Base-by-base conservation (phyloP, 2,888 invertebrate genomes). In the Leuctra nigra region DNA sequence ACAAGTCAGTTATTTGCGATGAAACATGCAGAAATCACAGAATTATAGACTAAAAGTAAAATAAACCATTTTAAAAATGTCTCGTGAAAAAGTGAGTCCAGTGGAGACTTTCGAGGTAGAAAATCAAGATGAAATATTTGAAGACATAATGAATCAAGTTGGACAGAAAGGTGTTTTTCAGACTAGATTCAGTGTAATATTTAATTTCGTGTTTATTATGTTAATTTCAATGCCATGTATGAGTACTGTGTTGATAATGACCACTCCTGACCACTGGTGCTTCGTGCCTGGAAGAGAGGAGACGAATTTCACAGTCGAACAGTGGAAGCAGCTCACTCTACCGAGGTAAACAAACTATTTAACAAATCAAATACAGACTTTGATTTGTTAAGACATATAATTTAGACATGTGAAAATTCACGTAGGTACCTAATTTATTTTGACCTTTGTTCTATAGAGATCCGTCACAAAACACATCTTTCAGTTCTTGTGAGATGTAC, bases 181-280 rank as follows among this genome's bases (percentile, higher is more conserved):
- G 65, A 69, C 66, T 18, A 66, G 71, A 36, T 77, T 74, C 61
- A 78, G 76, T 62, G 63, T 70, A 22, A 64, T 78, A 0, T 76
- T 77, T 62, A 74, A 79, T 50, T 71, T 73, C 38, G 68, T 74
- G 1, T 66, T 77, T 46, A 70, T 76, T 22, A 66, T 74, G 50
- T 70, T 73, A 23, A 72, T 74, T 1, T 73, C 77, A 23, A 73
- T 80, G 72, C 70, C 75, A 24, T 76, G 77, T 63, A 73, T 78
- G 70, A 79, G 77, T 64, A 70, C 77, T 9, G 73, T 80, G 29
- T 68, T 81, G 63, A 75, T 77, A 20, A 66, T 81, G 55, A 74
- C 76, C 56, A 73, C 76, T 52, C 80, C 80, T 3, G 75, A 79
- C 46, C 80, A 81, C 66, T 79, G 78, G 77, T 81, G 81, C 62